Conservation (phyloP, 2,888 invertebrate genomes). For the Endotricha flammealis region DNA sequence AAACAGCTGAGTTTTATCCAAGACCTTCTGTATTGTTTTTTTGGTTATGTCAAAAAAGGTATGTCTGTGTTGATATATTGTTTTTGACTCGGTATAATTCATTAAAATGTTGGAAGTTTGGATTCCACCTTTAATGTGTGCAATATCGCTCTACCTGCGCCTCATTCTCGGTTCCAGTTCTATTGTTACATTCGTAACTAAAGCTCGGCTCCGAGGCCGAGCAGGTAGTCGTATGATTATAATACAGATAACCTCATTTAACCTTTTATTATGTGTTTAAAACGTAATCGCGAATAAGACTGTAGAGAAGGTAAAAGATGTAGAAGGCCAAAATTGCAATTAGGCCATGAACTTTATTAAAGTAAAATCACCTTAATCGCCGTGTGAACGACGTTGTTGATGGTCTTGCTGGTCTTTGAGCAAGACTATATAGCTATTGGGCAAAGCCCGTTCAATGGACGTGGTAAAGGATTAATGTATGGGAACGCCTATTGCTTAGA, state of each 20-base stretch:
- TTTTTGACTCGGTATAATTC: no score
- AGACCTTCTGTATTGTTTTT: conserved; percentile 2
- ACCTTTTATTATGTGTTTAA: conserved; percentile 15
- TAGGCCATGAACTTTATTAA: conserved; percentile 1
- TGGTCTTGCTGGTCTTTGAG: no score
- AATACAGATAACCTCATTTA: conserved; percentile 16
- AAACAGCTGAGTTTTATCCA: conserved; percentile 24
- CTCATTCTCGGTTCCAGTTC: conserved; percentile 34
- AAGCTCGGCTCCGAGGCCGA: conserved; percentile 41
- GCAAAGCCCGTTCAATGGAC: no score
- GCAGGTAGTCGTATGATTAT: conserved; percentile 37
- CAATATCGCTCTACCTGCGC: conserved; percentile 26
- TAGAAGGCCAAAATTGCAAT: conserved; percentile 4
- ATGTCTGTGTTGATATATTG: no score
- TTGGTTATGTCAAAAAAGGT: no score
- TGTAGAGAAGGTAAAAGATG: conserved; percentile 3
- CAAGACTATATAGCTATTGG: no score
- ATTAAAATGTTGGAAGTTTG: no score
- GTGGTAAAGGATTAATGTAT: no score
- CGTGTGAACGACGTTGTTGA: no score
- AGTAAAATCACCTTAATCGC: background rate
- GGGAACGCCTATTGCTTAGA: no score
- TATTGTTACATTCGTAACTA: conserved; percentile 50
- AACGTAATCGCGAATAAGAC: conserved; percentile 8
- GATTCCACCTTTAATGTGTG: conserved; percentile 15